Base-by-base conservation (phyloP, 2,113 vertebrate genomes). In the Brienomyrus brachyistius region DNA sequence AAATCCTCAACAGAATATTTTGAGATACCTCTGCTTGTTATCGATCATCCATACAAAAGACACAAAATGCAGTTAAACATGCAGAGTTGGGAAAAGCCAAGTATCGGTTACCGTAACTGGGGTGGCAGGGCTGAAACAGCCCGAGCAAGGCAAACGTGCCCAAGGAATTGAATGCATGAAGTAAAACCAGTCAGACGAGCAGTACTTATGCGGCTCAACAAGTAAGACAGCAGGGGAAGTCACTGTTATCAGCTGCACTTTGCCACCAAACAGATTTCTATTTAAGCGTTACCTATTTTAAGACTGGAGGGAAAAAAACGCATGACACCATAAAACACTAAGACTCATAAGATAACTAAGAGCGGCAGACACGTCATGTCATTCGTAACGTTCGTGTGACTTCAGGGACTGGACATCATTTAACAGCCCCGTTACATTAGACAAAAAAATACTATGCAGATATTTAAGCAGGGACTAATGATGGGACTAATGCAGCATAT, bases 171-270 rank as follows among this genome's bases (percentile, higher is more conserved):
- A 40, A 85, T 21, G 40, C 52, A 89, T 85, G 89, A 80, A 48
- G 89, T 31, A 45, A 85, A 83, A 89, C 89, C 77, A 48, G 89
- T 47, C 52, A 85, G 43, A 48, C 77, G 84, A 80, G 31, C 85
- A 27, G 21, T 86, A 35, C 70, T 51, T 19, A 80, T 66, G 27
- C 23, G 62, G 10, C 10, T 27, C 45, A 51, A 77, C 59, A 92
- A 84, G 21, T 4, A 54, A 83, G 89, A 86, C 13, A 51, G 62
- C 23, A n/a, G 62, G n/a, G 62, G 62, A 66, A 27, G 62, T 66
- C 62, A 10, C 62, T 45, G n/a, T 82, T 40, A 45, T 83, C 43
- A 83, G 62, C 62, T 27, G 62, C 62, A 27, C 62, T 27, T 66
- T n/a, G 62, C 62, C 62, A 66, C 23, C 62, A 66, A 62, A 27